Conservation (phyloP, 2,888 invertebrate genomes). For the Plagodis pulveraria region DNA sequence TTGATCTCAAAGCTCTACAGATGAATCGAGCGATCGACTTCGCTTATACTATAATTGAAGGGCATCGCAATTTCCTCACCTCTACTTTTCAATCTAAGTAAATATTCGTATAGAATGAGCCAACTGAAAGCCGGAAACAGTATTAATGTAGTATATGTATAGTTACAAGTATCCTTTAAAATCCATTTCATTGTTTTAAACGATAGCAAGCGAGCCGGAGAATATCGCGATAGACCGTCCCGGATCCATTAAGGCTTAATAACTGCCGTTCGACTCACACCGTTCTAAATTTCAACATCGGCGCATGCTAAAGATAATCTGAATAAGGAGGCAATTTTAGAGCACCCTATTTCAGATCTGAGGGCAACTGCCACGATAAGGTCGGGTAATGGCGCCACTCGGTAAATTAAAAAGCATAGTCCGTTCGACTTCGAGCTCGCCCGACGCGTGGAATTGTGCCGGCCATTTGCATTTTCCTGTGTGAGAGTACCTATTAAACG, state of each 20-base stretch:
- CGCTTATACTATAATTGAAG: not conserved
- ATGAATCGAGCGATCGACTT: slow-evolving; percentile 5
- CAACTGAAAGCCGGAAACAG: too few species aligned
- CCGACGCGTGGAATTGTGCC: slow-evolving; percentile 51
- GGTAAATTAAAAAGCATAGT: slow-evolving; percentile 73
- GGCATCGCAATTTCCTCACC: not conserved
- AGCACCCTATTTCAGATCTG: slow-evolving; percentile 66
- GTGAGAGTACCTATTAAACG: slow-evolving; percentile 47
- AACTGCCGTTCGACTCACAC: slow-evolving; percentile 57
- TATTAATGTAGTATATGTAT: slow-evolving; percentile 6
- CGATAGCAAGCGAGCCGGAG: slow-evolving; percentile 45
- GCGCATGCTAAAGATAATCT: slow-evolving; percentile 63
- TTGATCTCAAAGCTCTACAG: slow-evolving; percentile 2
- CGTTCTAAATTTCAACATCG: slow-evolving; percentile 59
- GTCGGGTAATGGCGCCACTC: slow-evolving; percentile 65
- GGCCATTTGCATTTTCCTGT: slow-evolving; percentile 63
- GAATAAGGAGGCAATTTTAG: slow-evolving; percentile 65
- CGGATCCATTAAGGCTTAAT: slow-evolving; percentile 61
- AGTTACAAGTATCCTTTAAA: slow-evolving; percentile 35
- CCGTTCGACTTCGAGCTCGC: slow-evolving; percentile 54
- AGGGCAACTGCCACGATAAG: slow-evolving; percentile 63
- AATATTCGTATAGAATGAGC: not conserved
- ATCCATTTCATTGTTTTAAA: slow-evolving; percentile 66
- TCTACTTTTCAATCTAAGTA: not conserved
- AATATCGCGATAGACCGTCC: slow-evolving; percentile 53